These are phyloP conservation scores for Drosophila dives DNA, from an alignment of 2,888 invertebrate species.

Conservation along the genomic window DNA sequence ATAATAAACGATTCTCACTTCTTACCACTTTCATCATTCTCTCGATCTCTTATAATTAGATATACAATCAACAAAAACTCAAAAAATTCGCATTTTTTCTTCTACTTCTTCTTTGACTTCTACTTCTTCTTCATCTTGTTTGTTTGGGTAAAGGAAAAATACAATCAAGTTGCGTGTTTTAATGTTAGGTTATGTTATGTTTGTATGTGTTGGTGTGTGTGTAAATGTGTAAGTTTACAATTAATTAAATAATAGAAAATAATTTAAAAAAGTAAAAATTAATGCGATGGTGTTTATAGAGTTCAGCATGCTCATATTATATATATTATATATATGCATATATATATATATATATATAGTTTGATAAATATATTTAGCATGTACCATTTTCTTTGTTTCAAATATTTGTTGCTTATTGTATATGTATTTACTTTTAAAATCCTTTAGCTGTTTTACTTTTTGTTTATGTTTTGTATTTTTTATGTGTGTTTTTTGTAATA, in stretches of 20 bases:
- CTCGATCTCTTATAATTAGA: conserved; percentile 41
- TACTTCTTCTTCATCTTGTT: not conserved
- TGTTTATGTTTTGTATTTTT: conserved; percentile 16
- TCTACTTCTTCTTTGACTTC: not conserved
- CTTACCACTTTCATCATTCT: conserved; percentile 21
- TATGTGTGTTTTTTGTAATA: conserved; percentile 48
- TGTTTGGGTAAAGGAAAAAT: conserved; percentile 36
- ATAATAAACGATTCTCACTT: conserved; percentile 59
- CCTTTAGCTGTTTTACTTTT: conserved; percentile 33
- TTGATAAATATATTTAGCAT: conserved; percentile 32
- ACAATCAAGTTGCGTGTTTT: conserved; percentile 34
- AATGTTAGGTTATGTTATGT: conserved; percentile 14
- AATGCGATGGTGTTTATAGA: conserved; percentile 80
- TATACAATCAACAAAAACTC: conserved; percentile 73
- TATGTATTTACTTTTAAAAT: conserved; percentile 28
- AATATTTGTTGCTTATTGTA: conserved; percentile 24
- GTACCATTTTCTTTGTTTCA: conserved; percentile 38
- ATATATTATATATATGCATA: conserved; percentile 18
- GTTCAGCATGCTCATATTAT: conserved; percentile 66
- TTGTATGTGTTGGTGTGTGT: conserved; percentile 42
- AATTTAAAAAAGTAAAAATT: conserved; percentile 77
- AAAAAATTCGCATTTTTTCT: conserved; percentile 45
- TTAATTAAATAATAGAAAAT: conserved; percentile 71
- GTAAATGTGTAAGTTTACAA: conserved; percentile 40
- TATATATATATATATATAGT: conserved; percentile 14